Evolutionary conservation across 2,797 vertebrate genomes (phyloP).

Genomic region (Crenichthys baileyi): DNA sequence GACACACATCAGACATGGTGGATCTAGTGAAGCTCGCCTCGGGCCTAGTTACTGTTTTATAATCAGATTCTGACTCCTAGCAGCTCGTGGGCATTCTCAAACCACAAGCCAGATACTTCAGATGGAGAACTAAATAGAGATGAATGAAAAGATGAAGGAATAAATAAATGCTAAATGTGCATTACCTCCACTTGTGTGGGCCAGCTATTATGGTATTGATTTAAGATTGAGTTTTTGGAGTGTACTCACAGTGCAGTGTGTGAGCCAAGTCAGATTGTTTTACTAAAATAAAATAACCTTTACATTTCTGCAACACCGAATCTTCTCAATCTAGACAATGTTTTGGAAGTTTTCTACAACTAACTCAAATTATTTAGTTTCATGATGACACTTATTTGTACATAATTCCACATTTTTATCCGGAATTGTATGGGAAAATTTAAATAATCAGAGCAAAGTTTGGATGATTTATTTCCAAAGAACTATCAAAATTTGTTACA

Average conservation of each 20-base stretch:
- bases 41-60: conserved; percentile 62
- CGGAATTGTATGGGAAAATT: not conserved
- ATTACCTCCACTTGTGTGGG: conserved; percentile 70
- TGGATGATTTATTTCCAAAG: not conserved
- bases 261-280: conserved; percentile 33
- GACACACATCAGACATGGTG: conserved; percentile 50
- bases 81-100: conserved; percentile 65
- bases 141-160: conserved; percentile 75
- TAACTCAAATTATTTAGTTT: not conserved
- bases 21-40: conserved; percentile 50
- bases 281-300: not conserved
- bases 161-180: conserved; percentile 76
- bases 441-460: not conserved
- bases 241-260: conserved; percentile 10
- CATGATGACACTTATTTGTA: not conserved
- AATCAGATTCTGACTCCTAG: conserved; percentile 66
- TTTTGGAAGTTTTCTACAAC: not conserved
- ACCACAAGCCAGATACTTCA: conserved; percentile 62
- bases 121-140: conserved; percentile 67
- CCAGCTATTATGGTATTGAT: conserved; percentile 67
- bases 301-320: not conserved
- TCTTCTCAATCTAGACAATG: conserved; percentile 2
- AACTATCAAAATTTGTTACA: too few species aligned
- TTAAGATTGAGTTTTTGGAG: conserved; percentile 21
- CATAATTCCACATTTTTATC: too few species aligned